Evolutionary conservation across 1,140 invertebrate species (phyloP).

Genomic region (Cataglyphis hispanica): DNA sequence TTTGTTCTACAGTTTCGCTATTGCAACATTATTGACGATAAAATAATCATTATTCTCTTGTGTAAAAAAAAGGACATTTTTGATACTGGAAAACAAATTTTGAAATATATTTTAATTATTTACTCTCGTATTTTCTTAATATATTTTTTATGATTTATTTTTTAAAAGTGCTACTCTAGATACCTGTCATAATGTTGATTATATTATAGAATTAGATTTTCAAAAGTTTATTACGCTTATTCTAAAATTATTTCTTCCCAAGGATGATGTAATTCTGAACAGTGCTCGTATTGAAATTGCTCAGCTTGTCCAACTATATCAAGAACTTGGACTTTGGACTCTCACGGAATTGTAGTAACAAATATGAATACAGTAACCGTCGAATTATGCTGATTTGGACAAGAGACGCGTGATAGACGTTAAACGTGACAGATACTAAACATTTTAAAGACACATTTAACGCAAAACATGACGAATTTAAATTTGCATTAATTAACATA

Average conservation of each 20-base stretch:
- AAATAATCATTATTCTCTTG: background rate
- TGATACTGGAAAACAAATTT: background rate
- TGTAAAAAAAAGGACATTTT: background rate
- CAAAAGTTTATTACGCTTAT: background rate
- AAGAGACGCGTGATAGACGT: background rate
- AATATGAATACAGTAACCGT: slow-evolving; percentile 5
- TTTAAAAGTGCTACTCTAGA: background rate
- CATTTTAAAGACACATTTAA: background rate
- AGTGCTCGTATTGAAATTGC: slow-evolving; percentile 19
- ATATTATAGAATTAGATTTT: background rate
- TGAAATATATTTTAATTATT: background rate
- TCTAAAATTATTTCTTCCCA: slow-evolving; percentile 40
- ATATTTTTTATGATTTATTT: background rate
- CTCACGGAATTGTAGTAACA: slow-evolving; percentile 6
- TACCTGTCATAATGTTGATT: background rate
- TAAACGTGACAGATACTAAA: too few species aligned
- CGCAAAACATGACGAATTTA: background rate
- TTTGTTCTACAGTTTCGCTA: background rate
- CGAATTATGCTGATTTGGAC: slow-evolving; percentile 7
- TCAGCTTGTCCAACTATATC: background rate
- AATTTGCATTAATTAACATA: background rate
- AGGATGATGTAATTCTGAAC: slow-evolving; percentile 34
- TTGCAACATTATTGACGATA: background rate
- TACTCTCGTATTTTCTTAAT: too few species aligned
- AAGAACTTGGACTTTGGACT: slow-evolving; percentile 31